Base-by-base conservation (phyloP, 92 coral and sea anemone species). In the Paramuricea clavata region DNA sequence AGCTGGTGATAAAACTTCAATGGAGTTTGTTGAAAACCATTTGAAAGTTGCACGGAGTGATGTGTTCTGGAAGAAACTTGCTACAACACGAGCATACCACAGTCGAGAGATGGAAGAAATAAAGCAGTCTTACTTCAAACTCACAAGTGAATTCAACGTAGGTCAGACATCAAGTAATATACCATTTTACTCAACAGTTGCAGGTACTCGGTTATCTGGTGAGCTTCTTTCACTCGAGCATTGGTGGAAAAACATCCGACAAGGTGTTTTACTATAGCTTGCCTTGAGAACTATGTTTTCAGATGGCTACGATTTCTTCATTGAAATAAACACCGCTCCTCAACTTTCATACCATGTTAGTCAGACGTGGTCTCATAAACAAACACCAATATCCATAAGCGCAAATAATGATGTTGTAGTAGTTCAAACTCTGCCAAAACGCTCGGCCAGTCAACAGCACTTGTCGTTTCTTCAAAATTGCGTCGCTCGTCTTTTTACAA, bases 201-300 rank as follows among this genome's bases (percentile, higher is more conserved):
- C 21, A 19, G 94, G 94, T 4, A 81, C 62, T 6, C 83, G 42
- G 50, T 23, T 91, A 21, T 44, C 87, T 19, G 94, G 92, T 9
- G 69, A 80, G 32, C 32, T 26, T 30, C 81, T 88, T 25, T 54
- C 79, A 7, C 21, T 30, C 36, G 82, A 82, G 6, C 90, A 92
- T 44, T 92, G 95, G 95, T 92, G 95, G 95, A 50, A 28, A 67
- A 92, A 92, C 54, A 41, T 89, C 19, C 90, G 93, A 21, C 80
- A 81, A 6, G 73, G 91, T 4, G 94, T 92, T 67, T 78, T 81
- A n/a, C 85, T 92, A 44, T 42, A 68, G 23, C 73, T 64, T 9
- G 94, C 94, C 15, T 67, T 81, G 22, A 74, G 81, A 65, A 30
- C 43, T 16, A n/a, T 86, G 49, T 70, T 89, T 6, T 3, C 31